phyloP scores from a whole-genome alignment of 2,113 vertebrate species.

The Pelecanus crispus region DNA sequence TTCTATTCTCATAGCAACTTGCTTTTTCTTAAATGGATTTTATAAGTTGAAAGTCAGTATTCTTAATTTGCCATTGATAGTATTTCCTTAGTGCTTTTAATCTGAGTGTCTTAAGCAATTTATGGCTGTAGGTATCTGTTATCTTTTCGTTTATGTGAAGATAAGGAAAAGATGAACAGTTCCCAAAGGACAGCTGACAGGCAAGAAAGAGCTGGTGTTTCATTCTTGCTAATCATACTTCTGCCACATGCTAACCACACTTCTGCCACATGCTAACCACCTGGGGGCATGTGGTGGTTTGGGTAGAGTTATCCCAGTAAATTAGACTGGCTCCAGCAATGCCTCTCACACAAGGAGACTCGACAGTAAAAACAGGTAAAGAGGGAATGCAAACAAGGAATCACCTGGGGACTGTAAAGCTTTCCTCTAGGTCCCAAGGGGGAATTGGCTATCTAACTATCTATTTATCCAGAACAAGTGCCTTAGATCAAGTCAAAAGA shows the following conservation, averaged over 20 bases:
- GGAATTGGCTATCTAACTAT: background rate
- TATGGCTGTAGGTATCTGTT: background rate
- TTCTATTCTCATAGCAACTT: background rate
- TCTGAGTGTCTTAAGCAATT: background rate
- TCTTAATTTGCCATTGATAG: background rate
- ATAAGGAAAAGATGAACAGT: background rate
- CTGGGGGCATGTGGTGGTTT: background rate
- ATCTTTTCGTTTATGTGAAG: background rate
- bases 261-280: background rate
- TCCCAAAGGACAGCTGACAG: background rate
- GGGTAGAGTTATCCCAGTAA: background rate
- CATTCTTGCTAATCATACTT: background rate
- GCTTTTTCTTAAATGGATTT: background rate
- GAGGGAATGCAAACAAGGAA: background rate
- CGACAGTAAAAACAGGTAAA: background rate
- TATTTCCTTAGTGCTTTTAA: background rate
- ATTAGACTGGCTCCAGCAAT: background rate
- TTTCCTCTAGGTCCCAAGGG: background rate
- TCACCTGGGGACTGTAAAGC: background rate
- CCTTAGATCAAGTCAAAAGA: background rate
- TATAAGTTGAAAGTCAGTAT: background rate
- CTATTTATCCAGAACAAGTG: background rate
- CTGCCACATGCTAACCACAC: background rate
- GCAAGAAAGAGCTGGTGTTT: background rate
- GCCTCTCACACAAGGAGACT: background rate